Evolutionary conservation across 1,140 invertebrate species (phyloP).

Genomic region (Cheumatopsyche charites): DNA sequence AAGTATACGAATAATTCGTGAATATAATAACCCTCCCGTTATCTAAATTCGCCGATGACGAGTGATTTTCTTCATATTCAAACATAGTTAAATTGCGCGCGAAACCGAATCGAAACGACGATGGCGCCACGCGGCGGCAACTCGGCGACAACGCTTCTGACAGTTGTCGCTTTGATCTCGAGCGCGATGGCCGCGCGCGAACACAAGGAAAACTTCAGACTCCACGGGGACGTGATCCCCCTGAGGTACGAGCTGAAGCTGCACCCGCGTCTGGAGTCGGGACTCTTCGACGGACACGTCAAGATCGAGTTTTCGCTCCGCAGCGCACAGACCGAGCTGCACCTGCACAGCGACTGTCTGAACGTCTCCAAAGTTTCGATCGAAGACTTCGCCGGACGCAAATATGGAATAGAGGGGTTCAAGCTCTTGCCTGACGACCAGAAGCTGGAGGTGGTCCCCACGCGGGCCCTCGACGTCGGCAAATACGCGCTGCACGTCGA

Average conservation of each 20-base stretch:
- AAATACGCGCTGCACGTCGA: constrained; percentile 69
- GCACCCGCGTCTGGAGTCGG: constrained; percentile 1
- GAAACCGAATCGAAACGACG: too few relatives aligned
- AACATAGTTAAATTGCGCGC: too few relatives aligned
- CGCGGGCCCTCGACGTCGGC: constrained; percentile 61
- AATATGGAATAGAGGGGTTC: too few relatives aligned
- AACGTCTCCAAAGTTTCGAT: neutral
- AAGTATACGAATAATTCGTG: too few relatives aligned
- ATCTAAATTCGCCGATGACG: too few relatives aligned
- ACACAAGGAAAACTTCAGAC: neutral
- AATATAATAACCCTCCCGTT: too few relatives aligned
- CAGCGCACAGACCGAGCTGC: neutral
- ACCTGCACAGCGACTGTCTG: neutral
- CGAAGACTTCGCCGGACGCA: neutral
- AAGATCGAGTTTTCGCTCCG: neutral
- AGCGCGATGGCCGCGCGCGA: neutral
- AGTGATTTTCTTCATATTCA: too few relatives aligned
- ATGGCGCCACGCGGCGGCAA: too few relatives aligned
- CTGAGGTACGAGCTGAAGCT: constrained; percentile 4
- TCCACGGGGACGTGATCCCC: neutral
- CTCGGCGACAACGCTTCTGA: too few relatives aligned
- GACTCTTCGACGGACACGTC: neutral
- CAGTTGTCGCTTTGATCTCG: too few relatives aligned
- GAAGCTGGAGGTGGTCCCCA: constrained; percentile 61
- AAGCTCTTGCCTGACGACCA: constrained; percentile 33